Evolutionary conservation across 2,888 invertebrate genomes (phyloP), one percentile per base, ranked within the genome.

Genomic region (Schrankia costaestrigalis): DNA sequence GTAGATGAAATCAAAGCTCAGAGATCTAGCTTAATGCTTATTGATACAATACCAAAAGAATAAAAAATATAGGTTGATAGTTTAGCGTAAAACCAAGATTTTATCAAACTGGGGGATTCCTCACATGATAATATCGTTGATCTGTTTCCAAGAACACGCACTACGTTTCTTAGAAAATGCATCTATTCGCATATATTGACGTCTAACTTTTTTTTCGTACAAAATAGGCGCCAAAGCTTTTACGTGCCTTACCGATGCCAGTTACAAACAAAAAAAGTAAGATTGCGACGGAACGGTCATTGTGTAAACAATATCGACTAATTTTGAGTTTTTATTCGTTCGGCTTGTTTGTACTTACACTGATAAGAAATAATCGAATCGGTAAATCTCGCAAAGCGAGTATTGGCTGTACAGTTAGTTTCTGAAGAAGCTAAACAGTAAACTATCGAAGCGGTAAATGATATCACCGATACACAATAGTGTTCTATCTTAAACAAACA

Each of bases 211-310:
- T 85, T 86, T 83, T 80, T 72, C 54, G 33, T 44, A 30, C 21
- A 26, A 38, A 23, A 34, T 12, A 78, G 87, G 87, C 86, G 87
- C 87, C 87, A 79, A 68, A 63, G 80, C 84, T 86, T 82, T 86
- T 86, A 85, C 74, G 46, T 55, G 62, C 49, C 51, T 56, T 58
- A 54, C 53, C 42, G 55, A 58, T 48, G 55, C 46, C 60, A 51
- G 60, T 49, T 47, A 42, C 49, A 52, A 44, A 43, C 14, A 48
- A 42, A 71, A 72, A 83, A 82, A 82, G 81, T 68, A 53, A 65
- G 65, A 72, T 71, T 67, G 69, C 62, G 60, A 60, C 62, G 65
- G 47, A 74, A 56, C 63, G 70, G 70, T 62, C 71, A 79, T 76
- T 77, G 73, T 78, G 62, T 63, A 85, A 85, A 85, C 82, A 86